A percentile compares a stretch with the other conserved stretches of the same genome.
phyloP scores from a whole-genome alignment of 2,888 invertebrate genomes.

The Aporophyla nigra region DNA sequence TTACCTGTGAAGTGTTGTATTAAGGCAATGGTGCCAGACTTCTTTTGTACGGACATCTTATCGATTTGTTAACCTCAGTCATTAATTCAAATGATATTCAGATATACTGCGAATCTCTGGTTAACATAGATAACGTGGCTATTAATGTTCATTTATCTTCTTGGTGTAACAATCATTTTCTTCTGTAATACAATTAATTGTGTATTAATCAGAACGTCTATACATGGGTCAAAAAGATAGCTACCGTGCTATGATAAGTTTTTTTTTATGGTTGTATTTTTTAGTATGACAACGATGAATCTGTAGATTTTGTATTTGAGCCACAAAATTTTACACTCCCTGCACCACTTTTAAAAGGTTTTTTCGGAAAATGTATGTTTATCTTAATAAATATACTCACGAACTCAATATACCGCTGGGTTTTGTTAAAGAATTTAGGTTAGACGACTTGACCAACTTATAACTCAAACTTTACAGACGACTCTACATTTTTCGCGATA shows the following conservation, averaged over 20 bases:
- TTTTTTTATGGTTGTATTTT: too few species aligned
- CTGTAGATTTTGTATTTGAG: not conserved
- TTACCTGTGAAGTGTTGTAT: slow-evolving; percentile 30
- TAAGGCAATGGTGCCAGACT: slow-evolving; percentile 1
- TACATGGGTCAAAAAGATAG: not conserved
- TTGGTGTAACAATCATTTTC: not conserved
- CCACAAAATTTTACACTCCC: not conserved
- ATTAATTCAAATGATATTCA: slow-evolving; percentile 54
- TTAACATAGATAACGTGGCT: not conserved
- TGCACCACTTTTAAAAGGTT: not conserved
- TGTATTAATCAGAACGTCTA: slow-evolving; percentile 4
- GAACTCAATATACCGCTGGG: too few species aligned
- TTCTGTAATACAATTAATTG: slow-evolving; percentile 4
- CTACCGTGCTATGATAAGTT: not conserved
- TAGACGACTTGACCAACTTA: not conserved
- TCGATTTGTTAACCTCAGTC: slow-evolving; percentile 14
- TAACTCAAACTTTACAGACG: too few species aligned
- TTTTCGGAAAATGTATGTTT: not conserved
- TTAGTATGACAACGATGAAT: too few species aligned
- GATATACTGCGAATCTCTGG: slow-evolving; percentile 13
- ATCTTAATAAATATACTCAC: not conserved
- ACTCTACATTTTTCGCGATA: not conserved
- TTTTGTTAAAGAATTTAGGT: not conserved
- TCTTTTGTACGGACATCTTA: slow-evolving; percentile 20
- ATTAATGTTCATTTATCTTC: slow-evolving; percentile 17